phyloP scores from a whole-genome alignment of 2,888 invertebrate species.

The Andrena trimmerana region DNA sequence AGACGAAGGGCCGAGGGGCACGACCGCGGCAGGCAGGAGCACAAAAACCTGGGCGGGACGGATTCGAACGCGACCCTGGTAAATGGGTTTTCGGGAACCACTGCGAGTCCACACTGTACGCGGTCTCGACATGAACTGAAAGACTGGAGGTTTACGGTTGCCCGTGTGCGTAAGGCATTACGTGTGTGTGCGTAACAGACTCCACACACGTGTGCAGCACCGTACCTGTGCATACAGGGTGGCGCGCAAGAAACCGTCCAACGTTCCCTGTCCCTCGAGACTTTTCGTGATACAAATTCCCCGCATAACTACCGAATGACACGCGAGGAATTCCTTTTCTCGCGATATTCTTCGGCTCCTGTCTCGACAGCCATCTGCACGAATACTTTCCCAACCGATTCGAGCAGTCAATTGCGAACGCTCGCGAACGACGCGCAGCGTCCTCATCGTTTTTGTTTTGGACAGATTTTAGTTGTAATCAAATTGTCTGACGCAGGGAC shows the following conservation, averaged over 20 bases:
- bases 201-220: conserved; percentile 60
- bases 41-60: neutral
- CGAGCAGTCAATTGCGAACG: neutral
- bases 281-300: conserved; percentile 45
- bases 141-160: conserved; percentile 69
- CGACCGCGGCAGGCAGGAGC: neutral
- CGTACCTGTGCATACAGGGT: conserved; percentile 73
- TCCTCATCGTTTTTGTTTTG: neutral
- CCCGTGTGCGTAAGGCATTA: conserved; percentile 67
- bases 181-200: conserved; percentile 72
- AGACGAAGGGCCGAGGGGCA: neutral
- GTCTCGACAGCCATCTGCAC: neutral
- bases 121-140: conserved; percentile 80
- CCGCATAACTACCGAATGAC: conserved; percentile 37
- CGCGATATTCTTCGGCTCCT: neutral
- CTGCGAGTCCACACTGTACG: conserved; percentile 75
- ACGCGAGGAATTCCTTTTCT: conserved; percentile 38
- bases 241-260: conserved; percentile 51
- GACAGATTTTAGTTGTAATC: too few species aligned
- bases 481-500: too few species aligned
- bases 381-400: neutral
- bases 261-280: neutral
- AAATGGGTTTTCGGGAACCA: conserved; percentile 62
- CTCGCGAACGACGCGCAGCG: neutral
- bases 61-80: conserved; percentile 15